phyloP scores from a whole-genome alignment of 2,888 invertebrate species.

The Autographa gamma region DNA sequence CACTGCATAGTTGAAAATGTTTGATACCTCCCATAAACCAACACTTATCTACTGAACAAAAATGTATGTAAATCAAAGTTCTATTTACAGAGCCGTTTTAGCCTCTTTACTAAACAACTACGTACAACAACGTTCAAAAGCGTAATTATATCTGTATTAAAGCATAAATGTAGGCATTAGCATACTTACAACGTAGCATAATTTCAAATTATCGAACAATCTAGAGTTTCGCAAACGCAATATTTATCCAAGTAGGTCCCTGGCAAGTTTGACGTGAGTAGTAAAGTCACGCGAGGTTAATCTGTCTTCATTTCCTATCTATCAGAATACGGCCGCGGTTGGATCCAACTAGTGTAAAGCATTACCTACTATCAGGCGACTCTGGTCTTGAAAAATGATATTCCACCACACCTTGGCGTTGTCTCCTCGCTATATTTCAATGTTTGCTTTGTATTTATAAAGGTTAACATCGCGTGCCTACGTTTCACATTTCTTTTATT shows the following conservation, averaged over 20 bases:
- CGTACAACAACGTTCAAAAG: conserved; percentile 15
- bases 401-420: conserved; percentile 83
- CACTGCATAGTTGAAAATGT: conserved; percentile 19
- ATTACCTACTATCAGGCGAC: conserved; percentile 85
- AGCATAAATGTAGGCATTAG: conserved; percentile 38
- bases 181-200: conserved; percentile 19
- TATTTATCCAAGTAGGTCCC: conserved; percentile 69
- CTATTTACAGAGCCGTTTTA: background rate
- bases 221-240: conserved; percentile 63
- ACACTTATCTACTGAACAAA: background rate
- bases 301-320: conserved; percentile 89
- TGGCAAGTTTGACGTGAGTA: conserved; percentile 62
- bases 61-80: background rate
- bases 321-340: conserved; percentile 79
- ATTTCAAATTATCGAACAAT: conserved; percentile 33
- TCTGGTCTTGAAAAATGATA: conserved; percentile 86
- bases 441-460: conserved; percentile 79
- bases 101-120: background rate
- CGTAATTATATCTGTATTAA: conserved; percentile 29
- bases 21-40: background rate
- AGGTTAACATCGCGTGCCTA: conserved; percentile 82
- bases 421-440: conserved; percentile 80
- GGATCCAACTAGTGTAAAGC: conserved; percentile 76
- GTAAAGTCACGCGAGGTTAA: conserved; percentile 86
- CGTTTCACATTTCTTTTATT: conserved; percentile 69